phyloP scores from a whole-genome alignment of 1,140 invertebrate genomes.

The Charaxes varanes region DNA sequence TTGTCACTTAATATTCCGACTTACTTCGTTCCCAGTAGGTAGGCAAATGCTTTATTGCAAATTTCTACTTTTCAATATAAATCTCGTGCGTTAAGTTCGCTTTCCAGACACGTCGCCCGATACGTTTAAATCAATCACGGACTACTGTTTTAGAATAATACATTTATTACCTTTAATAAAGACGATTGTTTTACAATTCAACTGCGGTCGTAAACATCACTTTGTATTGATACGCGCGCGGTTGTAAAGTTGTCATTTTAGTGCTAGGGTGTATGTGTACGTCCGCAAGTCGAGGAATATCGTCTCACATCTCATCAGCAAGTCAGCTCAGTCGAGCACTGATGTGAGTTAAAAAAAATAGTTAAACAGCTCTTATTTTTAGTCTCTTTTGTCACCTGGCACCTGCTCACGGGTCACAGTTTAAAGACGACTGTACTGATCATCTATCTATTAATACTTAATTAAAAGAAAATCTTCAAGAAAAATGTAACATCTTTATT shows the following conservation, averaged over 20 bases:
- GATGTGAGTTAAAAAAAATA: too few relatives aligned
- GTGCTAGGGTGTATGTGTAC: neutral
- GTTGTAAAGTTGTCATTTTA: neutral
- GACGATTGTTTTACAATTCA: conserved; percentile 12
- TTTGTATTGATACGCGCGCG: neutral
- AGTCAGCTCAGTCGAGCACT: too few relatives aligned
- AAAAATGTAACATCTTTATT: too few relatives aligned
- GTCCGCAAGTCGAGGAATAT: too few relatives aligned
- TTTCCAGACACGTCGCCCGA: conserved; percentile 9
- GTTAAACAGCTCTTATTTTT: too few relatives aligned
- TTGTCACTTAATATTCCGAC: conserved; percentile 1
- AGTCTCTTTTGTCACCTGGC: too few relatives aligned
- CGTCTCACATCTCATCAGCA: too few relatives aligned
- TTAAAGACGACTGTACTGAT: too few relatives aligned
- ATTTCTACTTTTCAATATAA: conserved; percentile 6
- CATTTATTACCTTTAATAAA: conserved; percentile 7
- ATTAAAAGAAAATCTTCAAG: too few relatives aligned
- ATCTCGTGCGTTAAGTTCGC: conserved; percentile 1
- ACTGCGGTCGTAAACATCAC: conserved; percentile 10
- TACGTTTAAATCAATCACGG: conserved; percentile 16
- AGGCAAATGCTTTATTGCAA: conserved; percentile 4
- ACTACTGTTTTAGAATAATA: conserved; percentile 11
- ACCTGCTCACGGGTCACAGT: too few relatives aligned
- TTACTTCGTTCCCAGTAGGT: neutral
- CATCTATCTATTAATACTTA: too few relatives aligned